Evolutionary conservation across 2,113 vertebrate genomes (phyloP).

Genomic region (Gorsachius goisagi): DNA sequence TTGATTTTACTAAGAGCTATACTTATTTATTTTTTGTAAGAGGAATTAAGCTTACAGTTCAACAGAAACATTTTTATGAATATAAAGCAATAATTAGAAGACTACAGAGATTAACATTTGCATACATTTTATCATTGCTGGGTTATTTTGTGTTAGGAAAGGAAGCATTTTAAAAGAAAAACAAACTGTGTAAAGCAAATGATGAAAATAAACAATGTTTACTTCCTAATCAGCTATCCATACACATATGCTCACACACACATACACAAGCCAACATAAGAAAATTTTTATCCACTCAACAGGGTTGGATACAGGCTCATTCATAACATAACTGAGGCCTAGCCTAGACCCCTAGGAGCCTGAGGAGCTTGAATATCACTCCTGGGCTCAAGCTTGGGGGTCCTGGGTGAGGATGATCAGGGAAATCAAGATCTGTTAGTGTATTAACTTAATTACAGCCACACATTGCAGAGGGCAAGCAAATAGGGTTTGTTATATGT

Average conservation of each 20-base stretch:
- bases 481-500: background rate
- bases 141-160: background rate
- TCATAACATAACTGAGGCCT: background rate
- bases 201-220: background rate
- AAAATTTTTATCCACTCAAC: background rate
- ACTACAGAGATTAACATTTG: background rate
- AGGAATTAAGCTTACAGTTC: background rate
- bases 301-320: background rate
- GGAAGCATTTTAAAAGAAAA: background rate
- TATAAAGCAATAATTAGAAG: background rate
- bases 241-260: background rate
- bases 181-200: background rate
- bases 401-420: background rate
- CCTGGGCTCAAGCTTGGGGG: fast-evolving
- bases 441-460: background rate
- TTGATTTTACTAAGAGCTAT: background rate
- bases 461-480: background rate
- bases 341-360: background rate
- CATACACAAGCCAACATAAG: background rate
- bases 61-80: background rate
- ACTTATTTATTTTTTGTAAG: background rate
- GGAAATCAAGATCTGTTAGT: background rate
- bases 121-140: background rate
- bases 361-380: background rate
- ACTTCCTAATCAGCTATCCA: background rate